Evolutionary conservation across 2,888 invertebrate genomes (phyloP), one percentile per base, ranked within the genome.

Genomic region (Diadegma fenestrale): DNA sequence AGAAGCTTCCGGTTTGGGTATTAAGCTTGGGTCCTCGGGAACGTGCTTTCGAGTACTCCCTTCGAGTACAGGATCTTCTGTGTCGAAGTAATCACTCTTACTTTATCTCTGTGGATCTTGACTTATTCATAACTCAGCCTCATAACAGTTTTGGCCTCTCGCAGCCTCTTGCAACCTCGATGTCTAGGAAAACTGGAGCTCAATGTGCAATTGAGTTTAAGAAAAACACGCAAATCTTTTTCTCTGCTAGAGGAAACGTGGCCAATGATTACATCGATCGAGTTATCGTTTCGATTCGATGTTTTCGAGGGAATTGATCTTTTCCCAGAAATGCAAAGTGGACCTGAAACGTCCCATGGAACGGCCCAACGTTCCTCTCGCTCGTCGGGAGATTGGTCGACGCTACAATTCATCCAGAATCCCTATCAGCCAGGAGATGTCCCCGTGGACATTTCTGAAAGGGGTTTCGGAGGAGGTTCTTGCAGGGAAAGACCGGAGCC

Each of bases 1-100:
- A 91, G 90, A 89, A 89, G 87, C 90, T 89, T 89, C 89, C 89
- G 82, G 76, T 77, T 80, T 79, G 85, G 86, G 89, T 89, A 92
- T 92, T 92, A 91, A 91, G 90, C 72, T 88, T 87, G 87, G 87
- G 84, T 88, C 86, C 85, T 76, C 51, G 30, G 76, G 64, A 72
- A 64, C 37, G 61, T 19, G 19, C 63, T 48, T 41, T 51, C 26
- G n/a, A 30, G 26, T 33, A 61, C 30, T 54, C 30, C 22, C n/a
- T 26, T 43, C 14, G 63, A 63, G 6, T 45, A 75, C 30, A 45
- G 45, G 45, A 43, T 75, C 45, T 75, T 75, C 43, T n/a, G 61
- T 43, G 43, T 61, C 43, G 30, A 43, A 54, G n/a, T 33, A 22
- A 30, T 37, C 54, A 41, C 6, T 37, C 58, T 6, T 37, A 33